Base-by-base conservation (phyloP, 2,888 invertebrate genomes). In the Lottia scabra region DNA sequence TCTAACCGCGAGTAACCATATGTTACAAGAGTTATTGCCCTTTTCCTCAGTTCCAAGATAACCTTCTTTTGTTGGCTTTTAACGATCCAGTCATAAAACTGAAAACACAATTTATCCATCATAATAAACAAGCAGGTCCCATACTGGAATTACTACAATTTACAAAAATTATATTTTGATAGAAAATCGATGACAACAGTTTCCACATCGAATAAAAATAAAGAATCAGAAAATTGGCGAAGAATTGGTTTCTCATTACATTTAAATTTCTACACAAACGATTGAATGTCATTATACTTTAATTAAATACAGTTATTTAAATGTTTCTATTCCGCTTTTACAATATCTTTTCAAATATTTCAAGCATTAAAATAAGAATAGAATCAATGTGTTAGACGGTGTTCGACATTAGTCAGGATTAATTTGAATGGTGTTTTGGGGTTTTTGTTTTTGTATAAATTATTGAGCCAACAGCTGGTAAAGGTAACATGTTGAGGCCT, bases 1-100 rank as follows among this genome's bases (percentile, higher is more conserved):
- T 38, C 38, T 6, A 38, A 38, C 38, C 38, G 38, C 8, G 38
- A 38, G 10, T 38, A 38, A 38, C 56, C 56, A 56, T 56, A 56
- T 56, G 56, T 56, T 56, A 56, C 56, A 19, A 23, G 56, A 56
- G 56, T 56, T 56, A 56, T 56, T 16, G 56, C 56, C 56, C 56
- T 19, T 56, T 56, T 56, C 23, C 19, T 13, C 10, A 12, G 19
- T 23, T 56, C 10, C 19, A 16, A 56, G 56, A 19, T 19, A 56
- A 56, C 19, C 10, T 10, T 12, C 23, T 23, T 56, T 56, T 13
- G 19, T 23, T 6, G 10, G 23, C 10, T 23, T 56, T 56, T 56
- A 56, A 56, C 23, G 56, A 56, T 19, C 10, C 8, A 38, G 38
- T 38, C 5, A 38, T 38, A 38, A 38, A 38, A 38, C 10, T 38